Evolutionary conservation across 2,797 vertebrate genomes (phyloP).

Genomic region (Melanogrammus aeglefinus): DNA sequence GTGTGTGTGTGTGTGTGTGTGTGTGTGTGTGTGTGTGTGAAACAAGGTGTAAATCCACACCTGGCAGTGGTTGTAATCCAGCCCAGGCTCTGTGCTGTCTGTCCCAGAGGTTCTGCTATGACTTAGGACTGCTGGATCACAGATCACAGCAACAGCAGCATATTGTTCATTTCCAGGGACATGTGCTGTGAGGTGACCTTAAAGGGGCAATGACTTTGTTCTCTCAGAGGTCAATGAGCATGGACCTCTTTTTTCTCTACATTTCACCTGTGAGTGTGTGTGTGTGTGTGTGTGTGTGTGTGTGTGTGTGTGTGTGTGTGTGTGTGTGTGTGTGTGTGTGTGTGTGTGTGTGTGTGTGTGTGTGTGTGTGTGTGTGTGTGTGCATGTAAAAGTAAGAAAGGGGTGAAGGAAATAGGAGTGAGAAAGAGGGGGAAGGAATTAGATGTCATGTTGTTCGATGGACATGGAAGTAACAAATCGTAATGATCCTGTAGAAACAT

Average conservation of each 20-base stretch:
- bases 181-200: not conserved
- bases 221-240: not conserved
- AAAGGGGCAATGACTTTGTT: not conserved
- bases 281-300: not conserved
- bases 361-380: not conserved
- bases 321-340: not conserved
- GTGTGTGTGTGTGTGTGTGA: too few relatives aligned
- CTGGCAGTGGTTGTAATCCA: too few relatives aligned
- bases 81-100: too few relatives aligned
- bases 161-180: too few relatives aligned
- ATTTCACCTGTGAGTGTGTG: constrained; percentile 10
- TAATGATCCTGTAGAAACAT: not conserved
- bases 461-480: too few relatives aligned
- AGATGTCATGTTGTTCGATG: not conserved
- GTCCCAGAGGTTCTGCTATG: too few relatives aligned
- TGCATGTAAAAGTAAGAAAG: not conserved
- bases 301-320: too few relatives aligned
- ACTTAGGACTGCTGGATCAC: too few relatives aligned
- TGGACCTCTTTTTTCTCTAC: not conserved
- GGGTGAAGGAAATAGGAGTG: not conserved
- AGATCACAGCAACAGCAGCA: too few relatives aligned
- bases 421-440: not conserved
- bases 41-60: too few relatives aligned
- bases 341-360: not conserved
- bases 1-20: too few relatives aligned